Conservation (phyloP, 2,113 vertebrate genomes). For the Sphyrna mokarran region DNA sequence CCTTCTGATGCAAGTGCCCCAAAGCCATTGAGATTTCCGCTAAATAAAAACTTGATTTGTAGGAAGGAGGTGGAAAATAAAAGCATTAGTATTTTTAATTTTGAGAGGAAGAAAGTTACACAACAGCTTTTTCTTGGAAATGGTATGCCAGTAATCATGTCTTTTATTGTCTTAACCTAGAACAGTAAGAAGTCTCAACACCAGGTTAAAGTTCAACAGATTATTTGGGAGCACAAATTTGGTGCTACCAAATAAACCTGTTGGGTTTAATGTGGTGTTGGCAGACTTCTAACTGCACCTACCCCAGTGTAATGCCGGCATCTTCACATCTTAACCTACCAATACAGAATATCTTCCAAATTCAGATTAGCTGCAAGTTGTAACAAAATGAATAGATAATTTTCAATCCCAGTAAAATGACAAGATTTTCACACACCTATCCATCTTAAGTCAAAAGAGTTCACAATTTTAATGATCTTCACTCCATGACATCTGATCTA, state of each 20-base stretch:
- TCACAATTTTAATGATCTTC: background rate
- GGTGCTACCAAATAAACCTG: too few species aligned
- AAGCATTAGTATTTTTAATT: background rate
- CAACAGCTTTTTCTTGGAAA: background rate
- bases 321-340: background rate
- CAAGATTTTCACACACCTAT: background rate
- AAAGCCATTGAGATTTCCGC: slow-evolving; percentile 99
- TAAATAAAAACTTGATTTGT: slow-evolving; percentile 82
- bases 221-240: too few species aligned
- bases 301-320: too few species aligned
- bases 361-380: background rate
- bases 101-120: background rate
- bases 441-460: too few species aligned
- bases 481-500: background rate
- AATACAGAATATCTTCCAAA: background rate
- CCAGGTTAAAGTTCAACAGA: too few species aligned
- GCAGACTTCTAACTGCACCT: too few species aligned
- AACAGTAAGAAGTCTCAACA: too few species aligned
- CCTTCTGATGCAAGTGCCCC: slow-evolving; percentile 97
- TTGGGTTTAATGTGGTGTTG: too few species aligned
- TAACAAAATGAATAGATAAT: background rate
- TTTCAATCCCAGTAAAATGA: background rate
- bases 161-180: background rate
- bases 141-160: background rate
- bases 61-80: slow-evolving; percentile 41